These are phyloP conservation scores for Hedya salicella DNA, from an alignment of 2,888 invertebrate species.

Conservation along the genomic window DNA sequence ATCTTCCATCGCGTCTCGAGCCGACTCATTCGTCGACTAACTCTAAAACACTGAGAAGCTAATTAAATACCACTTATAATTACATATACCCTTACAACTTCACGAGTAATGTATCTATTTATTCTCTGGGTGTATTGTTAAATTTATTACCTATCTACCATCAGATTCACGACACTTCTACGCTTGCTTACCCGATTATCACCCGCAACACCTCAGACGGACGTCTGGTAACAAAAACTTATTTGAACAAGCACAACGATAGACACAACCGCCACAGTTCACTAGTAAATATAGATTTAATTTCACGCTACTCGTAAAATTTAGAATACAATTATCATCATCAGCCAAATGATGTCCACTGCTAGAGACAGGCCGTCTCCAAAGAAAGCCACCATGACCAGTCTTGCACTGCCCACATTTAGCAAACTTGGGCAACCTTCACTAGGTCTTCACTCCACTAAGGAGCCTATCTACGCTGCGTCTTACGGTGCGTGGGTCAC, in stretches of 20 bases:
- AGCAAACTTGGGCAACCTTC: too few species aligned
- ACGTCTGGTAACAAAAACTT: slow-evolving; percentile 44
- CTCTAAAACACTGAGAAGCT: slow-evolving; percentile 85
- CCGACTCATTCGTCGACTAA: slow-evolving; percentile 85
- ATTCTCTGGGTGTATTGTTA: slow-evolving; percentile 75
- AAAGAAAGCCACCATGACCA: too few species aligned
- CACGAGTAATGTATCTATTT: slow-evolving; percentile 70
- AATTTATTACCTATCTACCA: slow-evolving; percentile 79
- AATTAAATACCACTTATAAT: slow-evolving; percentile 71
- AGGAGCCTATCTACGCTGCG: too few species aligned
- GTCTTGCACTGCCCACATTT: too few species aligned
- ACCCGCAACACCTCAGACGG: slow-evolving; percentile 68
- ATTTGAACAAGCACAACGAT: slow-evolving; percentile 28
- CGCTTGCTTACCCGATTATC: slow-evolving; percentile 77
- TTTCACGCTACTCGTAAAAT: too few species aligned
- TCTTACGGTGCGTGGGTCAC: too few species aligned
- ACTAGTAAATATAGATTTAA: too few species aligned
- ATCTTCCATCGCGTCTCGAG: slow-evolving; percentile 77
- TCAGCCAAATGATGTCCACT: too few species aligned
- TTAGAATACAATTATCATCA: too few species aligned
- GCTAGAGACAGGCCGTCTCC: too few species aligned
- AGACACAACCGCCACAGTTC: slow-evolving; percentile 22
- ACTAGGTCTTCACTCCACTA: too few species aligned
- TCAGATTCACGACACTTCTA: slow-evolving; percentile 69
- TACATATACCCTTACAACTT: slow-evolving; percentile 68